Percentiles rank a stretch among this genome's conserved stretches.
Evolutionary conservation across 2,888 invertebrate species (phyloP).

Genomic region (Achlya flavicornis): DNA sequence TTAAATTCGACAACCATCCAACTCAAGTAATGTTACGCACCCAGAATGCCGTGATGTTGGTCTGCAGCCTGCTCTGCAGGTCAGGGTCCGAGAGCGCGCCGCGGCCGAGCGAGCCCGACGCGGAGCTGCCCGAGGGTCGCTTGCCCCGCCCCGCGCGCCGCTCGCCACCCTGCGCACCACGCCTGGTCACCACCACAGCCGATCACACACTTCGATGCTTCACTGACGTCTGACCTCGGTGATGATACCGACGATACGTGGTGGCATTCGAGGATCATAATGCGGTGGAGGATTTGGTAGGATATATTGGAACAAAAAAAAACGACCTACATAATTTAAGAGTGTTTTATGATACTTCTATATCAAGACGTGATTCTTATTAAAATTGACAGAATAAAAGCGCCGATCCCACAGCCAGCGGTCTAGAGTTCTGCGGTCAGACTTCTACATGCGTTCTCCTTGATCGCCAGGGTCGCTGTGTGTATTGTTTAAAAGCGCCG

Average conservation of each 20-base stretch:
- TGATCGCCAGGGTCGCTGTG: too few species aligned
- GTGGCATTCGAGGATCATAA: neutral
- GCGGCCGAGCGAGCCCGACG: slow-evolving; percentile 63
- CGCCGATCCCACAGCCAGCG: too few species aligned
- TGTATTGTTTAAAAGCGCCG: too few species aligned
- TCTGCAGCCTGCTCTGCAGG: slow-evolving; percentile 69
- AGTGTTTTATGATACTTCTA: too few species aligned
- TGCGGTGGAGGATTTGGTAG: neutral
- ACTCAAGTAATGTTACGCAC: slow-evolving; percentile 53
- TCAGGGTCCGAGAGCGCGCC: slow-evolving; percentile 77
- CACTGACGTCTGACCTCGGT: neutral
- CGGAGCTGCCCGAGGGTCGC: slow-evolving; percentile 57
- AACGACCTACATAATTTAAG: too few species aligned
- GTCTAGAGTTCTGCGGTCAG: too few species aligned
- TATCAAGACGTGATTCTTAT: too few species aligned
- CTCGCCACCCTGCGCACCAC: slow-evolving; percentile 49
- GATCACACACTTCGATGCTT: slow-evolving; percentile 51
- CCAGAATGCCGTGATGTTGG: slow-evolving; percentile 71
- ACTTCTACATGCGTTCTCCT: too few species aligned
- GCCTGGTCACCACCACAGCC: slow-evolving; percentile 41
- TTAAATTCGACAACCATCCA: neutral
- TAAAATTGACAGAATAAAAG: too few species aligned
- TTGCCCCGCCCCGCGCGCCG: slow-evolving; percentile 62
- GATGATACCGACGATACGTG: neutral
- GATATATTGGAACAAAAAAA: too few species aligned